Evolutionary conservation across 2,888 invertebrate genomes (phyloP).

Genomic region (Drosophila demipolita): DNA sequence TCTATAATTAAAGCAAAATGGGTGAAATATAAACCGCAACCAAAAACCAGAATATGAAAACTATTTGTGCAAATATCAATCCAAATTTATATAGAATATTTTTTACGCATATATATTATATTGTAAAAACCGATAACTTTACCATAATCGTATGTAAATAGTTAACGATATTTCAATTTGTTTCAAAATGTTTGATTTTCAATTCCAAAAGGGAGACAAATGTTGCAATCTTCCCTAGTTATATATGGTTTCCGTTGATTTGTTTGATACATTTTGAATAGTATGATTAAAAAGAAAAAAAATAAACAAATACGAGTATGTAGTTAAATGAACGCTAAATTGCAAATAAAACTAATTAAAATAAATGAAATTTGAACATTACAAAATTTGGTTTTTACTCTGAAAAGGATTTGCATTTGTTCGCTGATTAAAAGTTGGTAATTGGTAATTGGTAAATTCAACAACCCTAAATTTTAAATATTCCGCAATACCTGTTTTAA

Average conservation of each 20-base stretch:
- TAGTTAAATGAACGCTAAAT: constrained; percentile 77
- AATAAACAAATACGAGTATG: constrained; percentile 63
- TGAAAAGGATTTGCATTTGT: background rate
- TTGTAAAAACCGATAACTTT: constrained; percentile 62
- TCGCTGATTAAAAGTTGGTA: too few relatives aligned
- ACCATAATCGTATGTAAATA: constrained; percentile 70
- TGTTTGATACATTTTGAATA: constrained; percentile 51
- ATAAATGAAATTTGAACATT: constrained; percentile 22
- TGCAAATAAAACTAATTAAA: constrained; percentile 76
- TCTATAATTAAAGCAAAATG: constrained; percentile 49
- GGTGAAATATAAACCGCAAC: constrained; percentile 47
- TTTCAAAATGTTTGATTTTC: constrained; percentile 36
- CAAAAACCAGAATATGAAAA: constrained; percentile 40
- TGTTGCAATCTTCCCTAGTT: constrained; percentile 36
- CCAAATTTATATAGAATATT: constrained; percentile 70
- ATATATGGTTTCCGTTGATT: constrained; percentile 55
- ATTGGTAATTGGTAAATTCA: background rate
- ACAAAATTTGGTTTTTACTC: background rate
- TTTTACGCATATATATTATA: constrained; percentile 71
- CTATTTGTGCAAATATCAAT: constrained; percentile 70
- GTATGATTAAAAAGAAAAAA: constrained; percentile 63
- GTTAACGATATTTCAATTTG: constrained; percentile 58
- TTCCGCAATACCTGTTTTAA: background rate
- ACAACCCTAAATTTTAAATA: background rate
- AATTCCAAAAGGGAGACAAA: constrained; percentile 23